Evolutionary conservation across 2,797 vertebrate species (phyloP).

Genomic region (Ctenochaetus hawaiiensis): DNA sequence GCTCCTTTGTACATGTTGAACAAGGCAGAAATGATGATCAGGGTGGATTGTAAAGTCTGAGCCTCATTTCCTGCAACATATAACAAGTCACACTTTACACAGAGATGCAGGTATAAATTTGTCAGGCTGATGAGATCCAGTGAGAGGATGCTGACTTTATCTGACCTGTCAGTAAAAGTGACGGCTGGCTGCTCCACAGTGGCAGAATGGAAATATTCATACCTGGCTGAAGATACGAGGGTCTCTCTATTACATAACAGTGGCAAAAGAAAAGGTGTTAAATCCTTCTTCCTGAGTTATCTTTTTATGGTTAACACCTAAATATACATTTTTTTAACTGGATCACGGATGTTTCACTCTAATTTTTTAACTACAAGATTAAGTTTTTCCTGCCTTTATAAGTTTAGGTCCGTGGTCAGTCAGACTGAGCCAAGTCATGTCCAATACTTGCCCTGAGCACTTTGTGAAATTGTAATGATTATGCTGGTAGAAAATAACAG

Average conservation of each 20-base stretch:
- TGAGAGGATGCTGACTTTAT: neutral
- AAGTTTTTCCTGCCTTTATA: neutral
- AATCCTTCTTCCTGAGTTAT: neutral
- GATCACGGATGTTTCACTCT: neutral
- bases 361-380: neutral
- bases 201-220: neutral
- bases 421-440: neutral
- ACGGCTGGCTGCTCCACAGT: neutral
- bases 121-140: neutral
- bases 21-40: neutral
- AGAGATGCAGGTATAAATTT: neutral
- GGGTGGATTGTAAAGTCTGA: neutral
- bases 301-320: neutral
- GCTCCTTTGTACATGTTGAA: neutral
- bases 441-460: neutral
- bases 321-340: neutral
- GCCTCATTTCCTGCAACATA: too few relatives aligned
- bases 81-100: neutral
- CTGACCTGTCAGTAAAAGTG: constrained; percentile 1
- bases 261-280: neutral
- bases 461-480: neutral
- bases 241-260: neutral
- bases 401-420: neutral
- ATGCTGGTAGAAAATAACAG: neutral
- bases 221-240: neutral